These are phyloP conservation scores for Zoanthus sociatus DNA, from an alignment of 92 coral and sea anemone genomes.

Conservation along the genomic window DNA sequence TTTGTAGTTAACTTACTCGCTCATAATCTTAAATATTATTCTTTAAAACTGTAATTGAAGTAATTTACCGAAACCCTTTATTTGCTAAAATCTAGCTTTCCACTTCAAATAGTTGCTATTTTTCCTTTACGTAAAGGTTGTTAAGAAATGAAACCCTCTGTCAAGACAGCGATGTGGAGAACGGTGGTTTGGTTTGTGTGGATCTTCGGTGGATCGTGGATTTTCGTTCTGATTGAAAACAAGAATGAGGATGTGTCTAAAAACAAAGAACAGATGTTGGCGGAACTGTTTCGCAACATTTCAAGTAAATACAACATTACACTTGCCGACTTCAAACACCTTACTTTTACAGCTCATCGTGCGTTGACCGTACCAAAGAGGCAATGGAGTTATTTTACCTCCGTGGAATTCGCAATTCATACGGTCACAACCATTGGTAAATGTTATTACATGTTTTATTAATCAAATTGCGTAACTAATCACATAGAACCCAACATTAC, in stretches of 20 bases:
- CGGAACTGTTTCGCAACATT: constrained; percentile 44
- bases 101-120: no score
- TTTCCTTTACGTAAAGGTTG: background rate
- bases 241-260: constrained; percentile 9
- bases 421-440: constrained; percentile 66
- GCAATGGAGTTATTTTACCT: constrained; percentile 38
- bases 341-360: constrained; percentile 34
- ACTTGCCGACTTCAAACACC: constrained; percentile 43
- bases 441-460: background rate
- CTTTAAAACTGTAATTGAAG: no score
- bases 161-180: constrained; percentile 25
- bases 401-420: constrained; percentile 50
- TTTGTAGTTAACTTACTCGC: no score
- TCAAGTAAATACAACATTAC: constrained; percentile 65
- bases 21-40: no score
- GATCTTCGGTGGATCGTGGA: constrained; percentile 43
- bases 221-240: constrained; percentile 54
- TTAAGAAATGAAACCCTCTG: constrained; percentile 19
- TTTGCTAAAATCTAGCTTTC: no score
- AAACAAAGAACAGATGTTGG: constrained; percentile 5
- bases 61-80: no score
- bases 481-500: no score
- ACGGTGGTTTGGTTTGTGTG: constrained; percentile 9
- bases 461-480: no score
- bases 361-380: constrained; percentile 41